Evolutionary conservation across 2,113 vertebrate genomes (phyloP).

Genomic region (Sphyrna mokarran): DNA sequence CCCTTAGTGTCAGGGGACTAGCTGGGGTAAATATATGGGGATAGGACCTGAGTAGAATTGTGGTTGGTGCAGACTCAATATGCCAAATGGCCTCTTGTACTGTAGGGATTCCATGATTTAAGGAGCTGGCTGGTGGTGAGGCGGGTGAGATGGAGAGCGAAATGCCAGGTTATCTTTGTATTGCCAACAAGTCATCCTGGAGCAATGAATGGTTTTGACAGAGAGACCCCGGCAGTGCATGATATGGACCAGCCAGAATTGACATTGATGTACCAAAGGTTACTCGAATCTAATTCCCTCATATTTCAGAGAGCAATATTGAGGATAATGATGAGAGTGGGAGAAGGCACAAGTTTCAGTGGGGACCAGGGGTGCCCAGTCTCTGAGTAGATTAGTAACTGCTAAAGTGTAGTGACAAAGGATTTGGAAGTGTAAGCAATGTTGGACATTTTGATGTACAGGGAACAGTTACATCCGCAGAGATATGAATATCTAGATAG

Average conservation of each 20-base stretch:
- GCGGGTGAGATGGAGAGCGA: background rate
- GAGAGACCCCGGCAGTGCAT: too few species aligned
- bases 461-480: background rate
- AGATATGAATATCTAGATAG: background rate
- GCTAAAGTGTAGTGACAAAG: background rate
- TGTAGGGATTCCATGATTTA: too few species aligned
- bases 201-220: background rate
- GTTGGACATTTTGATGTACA: background rate
- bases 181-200: background rate
- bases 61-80: too few species aligned
- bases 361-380: background rate
- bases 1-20: too few species aligned
- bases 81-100: too few species aligned
- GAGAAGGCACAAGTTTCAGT: background rate
- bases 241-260: too few species aligned
- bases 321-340: background rate
- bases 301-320: background rate
- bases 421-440: background rate
- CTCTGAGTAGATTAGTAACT: background rate
- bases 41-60: too few species aligned
- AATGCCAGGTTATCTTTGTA: background rate
- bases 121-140: background rate
- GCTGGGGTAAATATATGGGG: too few species aligned
- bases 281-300: background rate
- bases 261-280: too few species aligned